A percentile compares a stretch with the other conserved stretches of the same genome.
These are phyloP conservation scores for Electrona antarctica DNA, from an alignment of 2,113 vertebrate genomes.

Conservation along the genomic window DNA sequence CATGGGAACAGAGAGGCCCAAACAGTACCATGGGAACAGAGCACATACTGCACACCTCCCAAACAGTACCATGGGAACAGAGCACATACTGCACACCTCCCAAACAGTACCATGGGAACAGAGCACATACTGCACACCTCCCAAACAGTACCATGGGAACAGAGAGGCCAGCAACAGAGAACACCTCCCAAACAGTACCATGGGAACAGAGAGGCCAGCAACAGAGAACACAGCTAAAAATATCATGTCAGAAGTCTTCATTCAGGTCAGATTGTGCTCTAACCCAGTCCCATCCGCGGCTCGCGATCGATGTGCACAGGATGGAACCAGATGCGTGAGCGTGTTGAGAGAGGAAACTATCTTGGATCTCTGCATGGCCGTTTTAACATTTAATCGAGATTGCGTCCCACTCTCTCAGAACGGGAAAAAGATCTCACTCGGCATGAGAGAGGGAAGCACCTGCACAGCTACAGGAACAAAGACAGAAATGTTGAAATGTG, in stretches of 20 bases:
- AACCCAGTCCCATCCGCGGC: constrained; percentile 5
- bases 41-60: no score
- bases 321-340: neutral
- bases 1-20: neutral
- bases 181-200: no score
- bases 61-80: neutral
- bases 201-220: neutral
- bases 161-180: neutral
- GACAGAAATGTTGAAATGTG: constrained; percentile 38
- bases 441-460: constrained; percentile 18
- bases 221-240: neutral
- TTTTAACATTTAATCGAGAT: constrained; percentile 52
- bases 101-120: neutral
- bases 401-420: constrained; percentile 13
- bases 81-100: no score
- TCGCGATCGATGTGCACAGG: constrained; percentile 18
- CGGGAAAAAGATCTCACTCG: neutral
- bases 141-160: neutral
- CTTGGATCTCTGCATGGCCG: constrained; percentile 26
- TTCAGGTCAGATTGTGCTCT: neutral
- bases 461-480: constrained; percentile 27
- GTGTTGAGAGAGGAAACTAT: constrained; percentile 14
- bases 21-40: neutral
- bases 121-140: no score
- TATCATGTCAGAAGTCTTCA: neutral